Base-by-base conservation (phyloP, 1,140 invertebrate species). In the Gerris buenoi region DNA sequence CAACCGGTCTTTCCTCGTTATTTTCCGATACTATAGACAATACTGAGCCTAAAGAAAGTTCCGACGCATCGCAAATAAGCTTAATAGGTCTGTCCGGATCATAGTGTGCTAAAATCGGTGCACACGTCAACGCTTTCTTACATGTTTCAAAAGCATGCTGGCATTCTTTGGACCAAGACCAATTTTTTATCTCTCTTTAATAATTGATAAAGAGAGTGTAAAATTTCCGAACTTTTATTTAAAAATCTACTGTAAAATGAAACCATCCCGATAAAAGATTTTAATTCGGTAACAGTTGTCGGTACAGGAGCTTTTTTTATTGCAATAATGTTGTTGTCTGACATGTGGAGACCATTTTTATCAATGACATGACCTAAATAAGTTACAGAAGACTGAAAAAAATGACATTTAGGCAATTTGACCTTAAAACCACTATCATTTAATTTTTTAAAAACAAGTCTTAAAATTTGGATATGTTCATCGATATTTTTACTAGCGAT, bases 1-100 rank as follows among this genome's bases (percentile, higher is more conserved):
- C 73, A 61, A 83, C 77, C 23, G 77, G 76, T 66, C 67, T 65
- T 69, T 79, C 75, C 1, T 64, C 64, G n/a, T 71, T 71, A 62
- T 65, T 56, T 23, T 71, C 70, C 61, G 73, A 64, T 18, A 65
- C 28, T 57, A 68, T 64, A 18, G 25, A 15, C 27, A 71, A 57
- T 15, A 71, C 67, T n/a, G 28, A 66, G 18, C 69, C 70, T 27
- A 67, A 23, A 29, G 46, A 68, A 13, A 13, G 10, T 22, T 60
- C 23, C 23, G 58, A 60, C 3, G 58, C 58, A 60, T 60, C 58
- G 23, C 58, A 60, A 15, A 22, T 25, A 14, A 60, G 15, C 5
- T 25, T 25, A 60, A 60, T 60, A 25, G 3, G 58, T 22, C 5
- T 25, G 23, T 60, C 58, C 3, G 15, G 15, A 25, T 60, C 23